phyloP scores from a whole-genome alignment of 2,113 vertebrate genomes.

The Thamnophis sirtalis region DNA sequence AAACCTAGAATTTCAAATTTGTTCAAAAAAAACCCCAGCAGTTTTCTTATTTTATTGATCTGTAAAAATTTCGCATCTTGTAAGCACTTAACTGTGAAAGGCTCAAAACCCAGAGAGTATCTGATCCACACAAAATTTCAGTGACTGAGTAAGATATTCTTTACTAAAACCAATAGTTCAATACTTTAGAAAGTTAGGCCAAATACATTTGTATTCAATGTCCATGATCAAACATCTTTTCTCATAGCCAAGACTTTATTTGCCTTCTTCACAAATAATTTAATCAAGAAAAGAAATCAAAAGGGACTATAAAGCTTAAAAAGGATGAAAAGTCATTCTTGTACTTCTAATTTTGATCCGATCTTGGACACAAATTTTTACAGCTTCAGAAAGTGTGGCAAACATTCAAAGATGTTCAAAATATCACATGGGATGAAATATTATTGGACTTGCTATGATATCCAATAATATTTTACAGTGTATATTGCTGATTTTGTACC shows the following conservation, averaged over 20 bases:
- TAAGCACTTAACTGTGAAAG: background rate
- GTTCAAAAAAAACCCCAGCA: background rate
- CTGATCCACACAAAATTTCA: background rate
- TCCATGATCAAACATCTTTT: background rate
- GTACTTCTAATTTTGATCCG: background rate
- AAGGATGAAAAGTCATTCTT: background rate
- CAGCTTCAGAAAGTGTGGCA: background rate
- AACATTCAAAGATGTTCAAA: background rate
- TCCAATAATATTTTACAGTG: background rate
- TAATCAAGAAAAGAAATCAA: background rate
- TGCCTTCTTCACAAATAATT: background rate
- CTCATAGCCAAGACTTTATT: background rate
- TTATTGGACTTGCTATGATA: background rate
- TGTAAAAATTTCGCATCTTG: background rate
- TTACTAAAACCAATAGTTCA: background rate
- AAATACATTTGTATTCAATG: background rate
- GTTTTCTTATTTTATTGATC: background rate
- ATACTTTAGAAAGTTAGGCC: background rate
- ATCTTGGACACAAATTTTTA: background rate
- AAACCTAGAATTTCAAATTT: background rate
- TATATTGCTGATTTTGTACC: conserved; percentile 67
- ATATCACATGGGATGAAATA: background rate
- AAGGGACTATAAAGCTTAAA: background rate
- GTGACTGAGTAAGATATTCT: background rate
- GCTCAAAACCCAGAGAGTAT: background rate